Conservation (phyloP, 23 tunicate species). For the Styela clava region DNA sequence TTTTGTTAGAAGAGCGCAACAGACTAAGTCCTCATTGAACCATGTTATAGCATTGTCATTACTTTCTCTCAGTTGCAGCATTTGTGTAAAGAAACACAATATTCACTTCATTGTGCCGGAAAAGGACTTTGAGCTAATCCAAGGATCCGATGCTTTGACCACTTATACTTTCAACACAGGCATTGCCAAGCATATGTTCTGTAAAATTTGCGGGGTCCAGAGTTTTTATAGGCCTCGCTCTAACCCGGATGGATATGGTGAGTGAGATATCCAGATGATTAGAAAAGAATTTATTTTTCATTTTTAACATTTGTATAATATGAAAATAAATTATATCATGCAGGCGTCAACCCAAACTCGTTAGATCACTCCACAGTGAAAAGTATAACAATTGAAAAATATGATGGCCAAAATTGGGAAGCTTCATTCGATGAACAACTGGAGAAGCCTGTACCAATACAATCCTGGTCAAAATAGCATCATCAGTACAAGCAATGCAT, state of each 20-base stretch:
- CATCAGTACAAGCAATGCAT: neutral
- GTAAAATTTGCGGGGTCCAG: conserved; percentile 89
- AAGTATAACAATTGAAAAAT: conserved; percentile 48
- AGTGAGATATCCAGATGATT: neutral
- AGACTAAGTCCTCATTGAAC: no score
- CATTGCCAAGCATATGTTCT: conserved; percentile 80
- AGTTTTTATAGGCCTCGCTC: conserved; percentile 90
- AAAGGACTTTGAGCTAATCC: conserved; percentile 38
- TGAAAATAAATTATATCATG: neutral
- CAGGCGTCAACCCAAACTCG: conserved; percentile 81
- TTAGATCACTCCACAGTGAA: conserved; percentile 68
- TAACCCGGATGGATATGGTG: conserved; percentile 94
- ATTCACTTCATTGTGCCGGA: conserved; percentile 81
- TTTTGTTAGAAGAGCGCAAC: no score
- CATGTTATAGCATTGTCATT: no score
- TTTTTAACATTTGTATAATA: neutral
- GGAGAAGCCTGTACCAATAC: conserved; percentile 61
- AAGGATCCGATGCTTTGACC: conserved; percentile 53
- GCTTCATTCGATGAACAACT: conserved; percentile 44
- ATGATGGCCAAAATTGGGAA: conserved; percentile 92
- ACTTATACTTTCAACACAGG: conserved; percentile 89
- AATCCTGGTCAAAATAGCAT: conserved; percentile 62
- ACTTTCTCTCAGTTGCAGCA: conserved; percentile 63
- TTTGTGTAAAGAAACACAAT: conserved; percentile 78
- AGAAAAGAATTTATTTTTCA: neutral